Percentiles rank a stretch among this genome's conserved stretches.
Conservation (phyloP, 2,113 vertebrate genomes). For the Ptyas mucosa region DNA sequence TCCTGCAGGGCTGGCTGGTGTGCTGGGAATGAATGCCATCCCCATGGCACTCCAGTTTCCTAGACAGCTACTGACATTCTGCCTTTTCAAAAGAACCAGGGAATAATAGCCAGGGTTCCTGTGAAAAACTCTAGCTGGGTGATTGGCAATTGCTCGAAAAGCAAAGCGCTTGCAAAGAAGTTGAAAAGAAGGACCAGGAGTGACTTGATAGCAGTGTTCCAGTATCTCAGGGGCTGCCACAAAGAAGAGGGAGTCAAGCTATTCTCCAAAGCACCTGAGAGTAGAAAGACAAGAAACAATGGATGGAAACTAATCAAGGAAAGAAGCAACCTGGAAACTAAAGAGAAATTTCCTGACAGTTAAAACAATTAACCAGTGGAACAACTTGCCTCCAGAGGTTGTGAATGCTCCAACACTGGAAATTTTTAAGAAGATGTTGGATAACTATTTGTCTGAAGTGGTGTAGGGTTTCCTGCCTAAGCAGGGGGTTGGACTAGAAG, state of each 20-base stretch:
- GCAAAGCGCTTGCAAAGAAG: background rate
- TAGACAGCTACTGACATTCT: background rate
- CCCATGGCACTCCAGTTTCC: background rate
- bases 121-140: background rate
- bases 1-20: background rate
- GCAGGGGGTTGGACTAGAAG: background rate
- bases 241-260: too few relatives aligned
- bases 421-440: background rate
- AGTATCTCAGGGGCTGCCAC: background rate
- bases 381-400: too few relatives aligned
- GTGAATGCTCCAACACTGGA: background rate
- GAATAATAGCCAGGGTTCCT: background rate
- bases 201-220: too few relatives aligned
- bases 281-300: too few relatives aligned
- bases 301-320: too few relatives aligned
- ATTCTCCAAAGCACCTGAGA: too few relatives aligned
- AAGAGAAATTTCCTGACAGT: too few relatives aligned
- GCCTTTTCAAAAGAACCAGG: background rate
- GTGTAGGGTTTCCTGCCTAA: too few relatives aligned
- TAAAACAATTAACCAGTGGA: too few relatives aligned
- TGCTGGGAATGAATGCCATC: background rate
- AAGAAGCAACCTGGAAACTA: too few relatives aligned
- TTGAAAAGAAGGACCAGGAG: too few relatives aligned
- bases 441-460: too few relatives aligned
- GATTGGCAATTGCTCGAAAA: background rate